Percentiles rank a stretch among this genome's conserved stretches.
Conservation (phyloP, 2,888 invertebrate species). For the Troides aeacus region DNA sequence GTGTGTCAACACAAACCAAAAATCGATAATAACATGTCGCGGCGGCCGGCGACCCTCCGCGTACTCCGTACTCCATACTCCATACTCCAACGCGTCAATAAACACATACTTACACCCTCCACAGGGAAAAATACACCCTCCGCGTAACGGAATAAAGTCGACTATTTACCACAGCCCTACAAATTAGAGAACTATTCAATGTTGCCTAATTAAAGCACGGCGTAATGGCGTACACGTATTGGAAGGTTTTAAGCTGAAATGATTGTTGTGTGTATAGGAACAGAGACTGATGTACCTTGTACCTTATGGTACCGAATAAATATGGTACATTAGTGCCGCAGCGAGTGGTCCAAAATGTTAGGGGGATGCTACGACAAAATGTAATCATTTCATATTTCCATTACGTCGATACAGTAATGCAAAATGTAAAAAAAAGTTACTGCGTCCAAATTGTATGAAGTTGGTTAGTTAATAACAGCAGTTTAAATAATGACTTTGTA, state of each 20-base stretch:
- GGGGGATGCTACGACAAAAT: conserved; percentile 42
- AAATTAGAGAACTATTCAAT: conserved; percentile 39
- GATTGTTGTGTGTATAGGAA: not conserved
- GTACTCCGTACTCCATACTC: conserved; percentile 38
- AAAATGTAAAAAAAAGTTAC: not conserved
- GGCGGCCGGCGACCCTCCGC: conserved; percentile 37
- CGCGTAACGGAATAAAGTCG: conserved; percentile 37
- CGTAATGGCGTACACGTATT: conserved; percentile 7
- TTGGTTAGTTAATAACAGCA: not conserved
- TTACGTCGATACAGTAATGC: not conserved
- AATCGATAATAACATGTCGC: conserved; percentile 39
- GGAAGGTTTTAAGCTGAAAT: not conserved
- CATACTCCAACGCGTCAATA: conserved; percentile 41
- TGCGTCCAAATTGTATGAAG: too few relatives aligned
- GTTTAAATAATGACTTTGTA: too few relatives aligned
- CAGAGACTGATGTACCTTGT: conserved; percentile 3
- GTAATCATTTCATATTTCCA: conserved; percentile 42
- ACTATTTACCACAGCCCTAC: conserved; percentile 44
- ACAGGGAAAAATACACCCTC: conserved; percentile 7
- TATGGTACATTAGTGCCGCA: conserved; percentile 39
- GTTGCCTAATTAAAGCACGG: conserved; percentile 18
- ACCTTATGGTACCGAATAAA: conserved; percentile 36
- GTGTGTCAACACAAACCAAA: conserved; percentile 31
- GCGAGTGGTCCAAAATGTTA: conserved; percentile 50
- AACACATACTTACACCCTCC: conserved; percentile 41